Base-by-base conservation (phyloP, 2,113 vertebrate genomes). In the Cygnus buccinator region DNA sequence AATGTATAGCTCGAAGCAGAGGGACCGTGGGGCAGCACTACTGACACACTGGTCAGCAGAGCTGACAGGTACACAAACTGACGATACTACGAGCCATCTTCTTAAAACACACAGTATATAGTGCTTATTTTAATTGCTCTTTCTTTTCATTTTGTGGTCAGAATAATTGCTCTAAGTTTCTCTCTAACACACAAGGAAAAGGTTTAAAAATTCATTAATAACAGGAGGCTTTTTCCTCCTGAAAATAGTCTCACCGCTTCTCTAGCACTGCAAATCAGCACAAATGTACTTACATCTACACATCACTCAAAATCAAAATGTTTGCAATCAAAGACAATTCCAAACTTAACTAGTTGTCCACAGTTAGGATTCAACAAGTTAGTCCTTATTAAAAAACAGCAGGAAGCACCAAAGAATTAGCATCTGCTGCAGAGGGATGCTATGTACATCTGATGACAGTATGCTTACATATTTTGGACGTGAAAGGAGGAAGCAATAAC, bases 1-100 rank as follows among this genome's bases (percentile, higher is more conserved):
- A 95, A 91, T 92, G 35, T 77, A 75, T 89, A 95, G 73, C 81
- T 86, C 81, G 52, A 88, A 96, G 93, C 55, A 90, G 55, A 96
- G 95, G 94, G 95, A 97, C 70, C 52, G 7, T 0, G 8, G 71
- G 85, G 62, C 80, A 83, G 67, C 43, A 5, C 48, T 77, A 75
- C 58, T 29, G 48, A 57, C 70, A 87, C 46, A 37, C 0, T 58
- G 92, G 94, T 73, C 93, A 90, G 80, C 28, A 78, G 59, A 94
- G 90, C 58, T 63, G 76, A 73, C 62, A 95, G 89, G 55, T 84
- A 28, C 31, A 28, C 4, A 17, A 91, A 80, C 52, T 23, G 33
- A 43, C 44, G 50, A 61, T 71, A 63, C 63, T 54, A 62, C 18
- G 31, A 94, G 59, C 28, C 26, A 77, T 25, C 67, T 76, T 70